phyloP scores from a whole-genome alignment of 2,888 invertebrate genomes.

The Plebejus argus region DNA sequence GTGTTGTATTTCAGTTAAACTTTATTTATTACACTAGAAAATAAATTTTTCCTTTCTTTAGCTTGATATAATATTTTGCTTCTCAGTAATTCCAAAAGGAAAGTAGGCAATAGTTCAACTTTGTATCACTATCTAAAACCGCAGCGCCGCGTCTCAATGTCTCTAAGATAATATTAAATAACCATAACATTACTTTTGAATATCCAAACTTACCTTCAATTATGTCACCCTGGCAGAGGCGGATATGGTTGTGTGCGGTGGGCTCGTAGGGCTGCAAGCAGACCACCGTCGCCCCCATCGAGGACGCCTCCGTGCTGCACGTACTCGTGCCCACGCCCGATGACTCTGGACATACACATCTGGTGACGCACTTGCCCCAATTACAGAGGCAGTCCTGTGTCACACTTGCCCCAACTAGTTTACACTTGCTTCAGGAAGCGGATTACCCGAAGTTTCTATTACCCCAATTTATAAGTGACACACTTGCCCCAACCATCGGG shows the following conservation, averaged over 20 bases:
- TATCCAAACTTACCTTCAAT: constrained; percentile 85
- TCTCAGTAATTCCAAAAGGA: too few relatives aligned
- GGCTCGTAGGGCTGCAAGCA: constrained; percentile 89
- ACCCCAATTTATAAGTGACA: not conserved
- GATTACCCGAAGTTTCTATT: not conserved
- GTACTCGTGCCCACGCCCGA: constrained; percentile 20
- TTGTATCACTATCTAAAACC: not conserved
- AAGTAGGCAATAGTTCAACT: too few relatives aligned
- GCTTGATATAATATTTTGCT: too few relatives aligned
- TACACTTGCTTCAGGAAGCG: too few relatives aligned
- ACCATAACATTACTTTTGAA: not conserved
- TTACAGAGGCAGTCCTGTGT: constrained; percentile 30
- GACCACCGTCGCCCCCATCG: constrained; percentile 86
- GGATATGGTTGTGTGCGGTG: constrained; percentile 87
- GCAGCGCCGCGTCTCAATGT: not conserved
- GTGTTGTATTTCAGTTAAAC: too few relatives aligned
- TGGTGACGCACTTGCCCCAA: constrained; percentile 31
- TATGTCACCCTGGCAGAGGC: constrained; percentile 93
- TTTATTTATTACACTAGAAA: too few relatives aligned
- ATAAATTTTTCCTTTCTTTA: too few relatives aligned
- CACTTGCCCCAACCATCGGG: not conserved
- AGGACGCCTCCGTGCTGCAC: not conserved
- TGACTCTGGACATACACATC: not conserved
- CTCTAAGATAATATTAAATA: not conserved
- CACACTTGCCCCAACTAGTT: not conserved